Percentiles rank a stretch among this genome's conserved stretches.
Conservation (phyloP, 2,888 invertebrate species). For the Melikaiella ostensackeni region DNA sequence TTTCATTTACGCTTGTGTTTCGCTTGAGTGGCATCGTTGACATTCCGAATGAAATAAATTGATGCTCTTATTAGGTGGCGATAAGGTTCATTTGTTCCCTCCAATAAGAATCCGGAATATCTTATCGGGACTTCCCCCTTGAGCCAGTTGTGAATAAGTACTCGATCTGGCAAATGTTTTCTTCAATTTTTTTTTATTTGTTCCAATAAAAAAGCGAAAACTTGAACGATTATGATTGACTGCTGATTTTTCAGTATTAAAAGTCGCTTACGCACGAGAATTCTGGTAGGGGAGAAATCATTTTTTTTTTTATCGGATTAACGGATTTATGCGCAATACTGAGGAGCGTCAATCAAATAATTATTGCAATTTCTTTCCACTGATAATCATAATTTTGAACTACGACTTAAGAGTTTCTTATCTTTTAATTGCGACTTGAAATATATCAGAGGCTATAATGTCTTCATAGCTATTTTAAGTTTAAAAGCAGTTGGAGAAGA, state of each 20-base stretch:
- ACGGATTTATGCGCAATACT: constrained; percentile 8
- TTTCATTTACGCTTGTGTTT: neutral
- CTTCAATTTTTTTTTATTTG: neutral
- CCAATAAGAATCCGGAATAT: constrained; percentile 10
- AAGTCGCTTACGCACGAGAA: constrained; percentile 1
- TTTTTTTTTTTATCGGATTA: constrained; percentile 9
- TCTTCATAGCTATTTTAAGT: neutral
- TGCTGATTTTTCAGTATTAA: neutral
- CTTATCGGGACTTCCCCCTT: constrained; percentile 14
- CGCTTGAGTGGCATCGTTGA: neutral
- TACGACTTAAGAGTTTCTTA: neutral
- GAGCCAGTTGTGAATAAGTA: constrained; percentile 5
- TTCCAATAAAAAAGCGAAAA: neutral
- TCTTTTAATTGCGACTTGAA: constrained; percentile 25
- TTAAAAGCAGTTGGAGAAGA: neutral
- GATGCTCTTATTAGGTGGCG: constrained; percentile 17
- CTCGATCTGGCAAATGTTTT: neutral
- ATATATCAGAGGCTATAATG: neutral
- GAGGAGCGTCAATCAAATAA: constrained; percentile 27
- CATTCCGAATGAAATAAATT: constrained; percentile 10
- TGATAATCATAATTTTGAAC: neutral
- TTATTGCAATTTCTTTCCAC: neutral
- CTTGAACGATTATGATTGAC: neutral
- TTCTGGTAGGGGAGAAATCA: neutral
- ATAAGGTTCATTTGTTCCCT: constrained; percentile 6